Evolutionary conservation across 2,113 vertebrate genomes (phyloP).

Genomic region (Pteruthius melanotis): DNA sequence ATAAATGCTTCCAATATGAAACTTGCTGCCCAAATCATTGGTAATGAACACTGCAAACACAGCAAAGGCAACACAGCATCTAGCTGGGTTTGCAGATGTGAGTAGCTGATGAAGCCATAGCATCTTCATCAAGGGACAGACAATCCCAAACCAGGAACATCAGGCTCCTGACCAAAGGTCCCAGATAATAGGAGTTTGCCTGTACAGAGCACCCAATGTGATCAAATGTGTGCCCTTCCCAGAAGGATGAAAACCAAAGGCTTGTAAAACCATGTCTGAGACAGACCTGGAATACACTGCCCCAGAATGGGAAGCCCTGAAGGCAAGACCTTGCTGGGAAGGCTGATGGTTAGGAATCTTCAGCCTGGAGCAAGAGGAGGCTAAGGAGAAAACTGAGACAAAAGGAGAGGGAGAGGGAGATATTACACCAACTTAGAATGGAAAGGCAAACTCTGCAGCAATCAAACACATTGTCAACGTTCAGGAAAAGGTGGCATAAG

Average conservation of each 20-base stretch:
- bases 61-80: neutral
- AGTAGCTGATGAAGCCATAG: neutral
- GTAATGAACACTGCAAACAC: neutral
- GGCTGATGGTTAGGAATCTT: neutral
- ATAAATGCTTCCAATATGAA: neutral
- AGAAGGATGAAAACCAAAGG: neutral
- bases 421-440: neutral
- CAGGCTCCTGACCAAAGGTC: neutral
- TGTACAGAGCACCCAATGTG: neutral
- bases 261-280: neutral
- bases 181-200: neutral
- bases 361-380: neutral
- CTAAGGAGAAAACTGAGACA: neutral
- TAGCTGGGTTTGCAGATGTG: neutral
- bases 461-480: neutral
- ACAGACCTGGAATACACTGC: neutral
- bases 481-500: neutral
- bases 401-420: neutral
- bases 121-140: neutral
- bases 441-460: neutral
- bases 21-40: neutral
- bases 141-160: neutral
- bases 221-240: neutral
- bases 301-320: neutral
- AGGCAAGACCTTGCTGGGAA: neutral